Base-by-base conservation (phyloP, 2,113 vertebrate species). In the Hippocampus abdominalis region DNA sequence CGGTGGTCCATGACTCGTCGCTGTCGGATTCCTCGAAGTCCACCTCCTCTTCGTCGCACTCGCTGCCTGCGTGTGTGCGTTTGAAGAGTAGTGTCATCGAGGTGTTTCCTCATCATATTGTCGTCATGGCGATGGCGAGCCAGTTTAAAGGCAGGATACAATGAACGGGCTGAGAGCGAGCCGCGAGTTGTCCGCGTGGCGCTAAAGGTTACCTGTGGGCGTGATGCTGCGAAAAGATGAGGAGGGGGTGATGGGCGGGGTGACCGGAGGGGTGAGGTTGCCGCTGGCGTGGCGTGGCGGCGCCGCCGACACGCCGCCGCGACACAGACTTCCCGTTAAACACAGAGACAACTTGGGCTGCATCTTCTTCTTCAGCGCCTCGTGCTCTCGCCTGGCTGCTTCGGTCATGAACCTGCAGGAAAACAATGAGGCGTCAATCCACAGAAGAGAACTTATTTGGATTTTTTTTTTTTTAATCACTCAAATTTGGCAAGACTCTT, bases 11-110 rank as follows among this genome's bases (percentile, higher is more conserved):
- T 49, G 97, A 99, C 84, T 99, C 96, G 7, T 98, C 96, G 46
- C 97, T 99, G 92, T 99, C 97, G 1, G 97, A 99, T 87, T 97
- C 96, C 90, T 99, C 96, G 25, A 96, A 99, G 81, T 99, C 96
- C 68, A 95, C 95, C 72, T 98, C 97, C 88, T 98, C 96, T 71
- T 99, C 97, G 27, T 99, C 97, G 49, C 97, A 99, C 83, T 99
- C 96, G 3, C 97, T 98, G 76, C 97, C 97, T 98, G 89, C 20
- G 48, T 77, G 73, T 18, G 46, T 75, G 9, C 54, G 27, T 6
- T 11, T 36, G 36, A 68, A 23, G 40, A 51, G 32, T 36, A 0
- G 32, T 2, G 4, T 36, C 32, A 36, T 36, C 32, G 32, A 36
- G 32, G 32, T 36, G 32, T 36, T 36, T 36, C 32, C 32, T 36